Base-by-base conservation (phyloP, 2,113 vertebrate species). In the Daphoenositta chrysoptera region DNA sequence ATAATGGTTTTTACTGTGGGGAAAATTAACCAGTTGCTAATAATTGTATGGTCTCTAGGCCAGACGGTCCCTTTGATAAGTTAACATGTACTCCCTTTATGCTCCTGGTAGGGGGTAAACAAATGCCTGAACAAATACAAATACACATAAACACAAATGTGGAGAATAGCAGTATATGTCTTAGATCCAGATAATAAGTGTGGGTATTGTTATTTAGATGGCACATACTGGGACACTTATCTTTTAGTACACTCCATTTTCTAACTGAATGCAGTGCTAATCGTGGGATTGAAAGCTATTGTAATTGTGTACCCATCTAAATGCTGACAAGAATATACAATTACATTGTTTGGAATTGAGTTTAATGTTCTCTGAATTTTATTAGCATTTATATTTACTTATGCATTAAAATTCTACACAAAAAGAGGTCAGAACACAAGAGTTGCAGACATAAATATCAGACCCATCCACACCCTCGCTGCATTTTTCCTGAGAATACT, bases 241-340 rank as follows among this genome's bases (percentile, higher is more conserved):
- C 98, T 98, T 98, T 98, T 97, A 98, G 96, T 97, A 94, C 97
- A 96, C 95, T 98, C 97, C 94, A 97, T 98, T 98, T 98, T 98
- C 98, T 94, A 93, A 97, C 97, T 97, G 97, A 98, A 98, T 97
- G 96, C 97, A 88, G 94, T 84, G 94, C 97, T 98, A 98, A 98
- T 98, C 93, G 87, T 83, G 83, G 97, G 92, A 97, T 96, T 98
- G 98, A 98, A 98, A 98, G 96, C 96, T 96, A 97, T 97, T 97
- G 97, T 97, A 97, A 98, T 97, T 98, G 98, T 97, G 97, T 97
- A 97, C 96, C 97, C 97, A 97, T 98, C 97, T 97, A 97, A 97
- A 96, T 89, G 94, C 97, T 97, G 97, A 98, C 98, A 97, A 95
- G 96, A 98, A 97, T 98, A 97, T 97, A 97, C 98, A 98, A 97